Conservation (phyloP, 1,140 invertebrate genomes). For the Tetramorium parvispinum region DNA sequence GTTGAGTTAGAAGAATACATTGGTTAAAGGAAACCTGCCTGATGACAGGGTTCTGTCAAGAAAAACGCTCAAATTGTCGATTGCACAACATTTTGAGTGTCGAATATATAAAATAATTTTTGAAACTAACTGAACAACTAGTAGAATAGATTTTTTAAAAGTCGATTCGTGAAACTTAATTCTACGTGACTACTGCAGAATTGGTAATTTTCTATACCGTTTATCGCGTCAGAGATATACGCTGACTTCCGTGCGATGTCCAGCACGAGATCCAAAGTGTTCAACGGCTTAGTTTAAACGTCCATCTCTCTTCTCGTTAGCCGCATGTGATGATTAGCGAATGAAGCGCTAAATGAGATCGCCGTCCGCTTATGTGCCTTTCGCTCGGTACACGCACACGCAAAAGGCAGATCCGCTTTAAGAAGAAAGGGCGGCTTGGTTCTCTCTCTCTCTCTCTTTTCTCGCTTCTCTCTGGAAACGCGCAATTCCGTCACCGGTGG, state of each 20-base stretch:
- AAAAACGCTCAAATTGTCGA: not conserved
- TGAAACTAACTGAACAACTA: not conserved
- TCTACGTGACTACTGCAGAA: not conserved
- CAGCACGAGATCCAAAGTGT: not conserved
- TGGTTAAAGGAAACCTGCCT: not conserved
- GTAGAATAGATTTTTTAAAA: not conserved
- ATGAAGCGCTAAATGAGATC: slow-evolving; percentile 35
- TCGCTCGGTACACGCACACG: not conserved
- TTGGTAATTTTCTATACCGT: not conserved
- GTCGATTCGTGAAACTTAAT: too few relatives aligned
- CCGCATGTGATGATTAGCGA: slow-evolving; percentile 5
- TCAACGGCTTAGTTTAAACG: not conserved
- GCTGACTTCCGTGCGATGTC: not conserved
- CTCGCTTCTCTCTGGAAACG: not conserved
- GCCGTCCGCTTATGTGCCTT: not conserved
- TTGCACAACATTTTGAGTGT: not conserved
- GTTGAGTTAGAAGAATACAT: not conserved
- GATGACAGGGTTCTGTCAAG: not conserved
- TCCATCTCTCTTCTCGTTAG: not conserved
- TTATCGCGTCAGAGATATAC: not conserved
- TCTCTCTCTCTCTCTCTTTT: not conserved
- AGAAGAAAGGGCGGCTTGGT: not conserved
- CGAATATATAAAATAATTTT: not conserved
- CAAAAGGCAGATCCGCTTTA: slow-evolving; percentile 35
- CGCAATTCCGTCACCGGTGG: slow-evolving; percentile 20